These are phyloP conservation scores for Delphinus delphis DNA, from an alignment of 2,113 vertebrate genomes.

Conservation along the genomic window DNA sequence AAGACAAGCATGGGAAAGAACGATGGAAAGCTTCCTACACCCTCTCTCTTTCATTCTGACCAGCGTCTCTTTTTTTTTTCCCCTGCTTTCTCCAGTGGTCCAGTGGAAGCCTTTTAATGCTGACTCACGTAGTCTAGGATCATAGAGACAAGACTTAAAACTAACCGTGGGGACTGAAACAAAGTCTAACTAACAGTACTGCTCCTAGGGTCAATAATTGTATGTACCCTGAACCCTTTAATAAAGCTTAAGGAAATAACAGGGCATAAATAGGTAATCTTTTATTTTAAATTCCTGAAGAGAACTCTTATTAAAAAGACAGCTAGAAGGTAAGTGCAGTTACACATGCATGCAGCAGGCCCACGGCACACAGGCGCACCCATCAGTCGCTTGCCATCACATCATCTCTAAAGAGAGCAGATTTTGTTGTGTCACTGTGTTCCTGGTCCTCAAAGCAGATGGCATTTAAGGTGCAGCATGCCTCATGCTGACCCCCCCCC, in stretches of 20 bases:
- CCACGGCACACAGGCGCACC: rapidly evolving
- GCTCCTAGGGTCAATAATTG: not conserved
- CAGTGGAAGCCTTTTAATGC: not conserved
- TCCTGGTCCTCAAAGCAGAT: not conserved
- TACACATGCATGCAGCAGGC: not conserved
- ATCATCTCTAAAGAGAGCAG: not conserved
- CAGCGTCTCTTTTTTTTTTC: not conserved
- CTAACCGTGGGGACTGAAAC: not conserved
- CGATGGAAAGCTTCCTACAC: not conserved
- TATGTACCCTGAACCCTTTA: not conserved
- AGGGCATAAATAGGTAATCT: not conserved
- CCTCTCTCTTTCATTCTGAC: not conserved
- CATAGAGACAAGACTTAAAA: not conserved
- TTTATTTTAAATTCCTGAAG: not conserved
- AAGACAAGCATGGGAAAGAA: not conserved
- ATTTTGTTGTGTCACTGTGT: too few species aligned
- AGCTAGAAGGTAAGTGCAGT: not conserved
- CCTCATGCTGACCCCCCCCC: not conserved
- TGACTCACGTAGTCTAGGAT: not conserved
- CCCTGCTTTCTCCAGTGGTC: not conserved
- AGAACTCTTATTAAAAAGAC: not conserved
- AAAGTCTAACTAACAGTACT: not conserved
- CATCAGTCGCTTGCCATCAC: rapidly evolving
- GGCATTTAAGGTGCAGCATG: too few species aligned
- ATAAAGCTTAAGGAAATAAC: not conserved